Conservation (phyloP, 1,140 invertebrate genomes). For the Pseudomyrmex cubaensis region DNA sequence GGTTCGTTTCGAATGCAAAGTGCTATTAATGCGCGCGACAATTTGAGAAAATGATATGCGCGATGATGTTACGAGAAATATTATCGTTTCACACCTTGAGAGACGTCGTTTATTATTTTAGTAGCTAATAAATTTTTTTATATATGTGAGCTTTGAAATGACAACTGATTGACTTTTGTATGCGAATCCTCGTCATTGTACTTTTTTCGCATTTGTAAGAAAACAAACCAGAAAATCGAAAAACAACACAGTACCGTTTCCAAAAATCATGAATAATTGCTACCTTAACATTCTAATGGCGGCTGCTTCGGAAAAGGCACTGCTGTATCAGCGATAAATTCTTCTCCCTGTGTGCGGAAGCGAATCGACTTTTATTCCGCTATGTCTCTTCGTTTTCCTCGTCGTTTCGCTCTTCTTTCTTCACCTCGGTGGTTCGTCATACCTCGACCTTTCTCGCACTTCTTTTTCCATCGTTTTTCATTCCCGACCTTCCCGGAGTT, state of each 20-base stretch:
- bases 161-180: neutral
- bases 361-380: constrained; percentile 21
- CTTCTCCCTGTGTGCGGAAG: constrained; percentile 10
- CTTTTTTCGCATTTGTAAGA: neutral
- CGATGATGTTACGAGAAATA: constrained; percentile 11
- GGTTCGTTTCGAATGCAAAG: constrained; percentile 21
- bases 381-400: constrained; percentile 28
- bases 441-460: neutral
- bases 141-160: neutral
- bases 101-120: neutral
- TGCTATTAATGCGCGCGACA: constrained; percentile 50
- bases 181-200: neutral
- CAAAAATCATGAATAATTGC: constrained; percentile 17
- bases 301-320: neutral
- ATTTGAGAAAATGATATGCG: constrained; percentile 49
- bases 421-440: constrained; percentile 5
- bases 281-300: neutral
- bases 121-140: neutral
- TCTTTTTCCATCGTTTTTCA: constrained; percentile 6
- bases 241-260: neutral
- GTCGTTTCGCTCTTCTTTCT: constrained; percentile 2
- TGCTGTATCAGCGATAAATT: constrained; percentile 32
- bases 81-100: neutral
- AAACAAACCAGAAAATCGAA: neutral
- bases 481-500: neutral